Conservation (phyloP, 2,113 vertebrate species). For the Leucopsar rothschildi region DNA sequence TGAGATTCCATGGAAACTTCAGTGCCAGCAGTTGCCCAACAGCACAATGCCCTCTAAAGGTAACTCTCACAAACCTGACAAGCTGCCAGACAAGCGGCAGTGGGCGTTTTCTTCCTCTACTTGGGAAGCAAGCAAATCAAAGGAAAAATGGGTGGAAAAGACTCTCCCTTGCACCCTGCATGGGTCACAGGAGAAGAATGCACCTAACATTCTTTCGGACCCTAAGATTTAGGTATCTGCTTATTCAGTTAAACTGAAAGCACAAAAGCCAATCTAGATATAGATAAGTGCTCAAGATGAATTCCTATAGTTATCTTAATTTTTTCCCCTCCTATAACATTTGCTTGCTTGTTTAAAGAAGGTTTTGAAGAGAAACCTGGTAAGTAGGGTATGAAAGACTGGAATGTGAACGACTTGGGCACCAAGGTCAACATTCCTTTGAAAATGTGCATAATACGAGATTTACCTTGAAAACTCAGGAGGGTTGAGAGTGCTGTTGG, state of each 20-base stretch:
- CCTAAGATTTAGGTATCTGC: not conserved
- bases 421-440: not conserved
- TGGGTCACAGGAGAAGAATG: not conserved
- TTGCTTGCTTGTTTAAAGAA: not conserved
- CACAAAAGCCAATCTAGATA: not conserved
- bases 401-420: not conserved
- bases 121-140: not conserved
- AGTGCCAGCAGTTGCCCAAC: not conserved
- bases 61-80: not conserved
- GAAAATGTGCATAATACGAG: fast-evolving
- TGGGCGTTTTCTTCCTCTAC: not conserved
- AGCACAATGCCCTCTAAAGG: not conserved
- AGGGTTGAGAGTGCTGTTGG: not conserved
- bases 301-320: not conserved
- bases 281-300: not conserved
- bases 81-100: not conserved
- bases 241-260: not conserved
- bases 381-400: not conserved
- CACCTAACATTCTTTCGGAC: fast-evolving
- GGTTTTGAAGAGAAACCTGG: not conserved
- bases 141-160: not conserved
- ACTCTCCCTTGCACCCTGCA: not conserved
- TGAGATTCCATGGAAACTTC: not conserved
- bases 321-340: not conserved
- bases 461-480: not conserved